phyloP scores from a whole-genome alignment of 2,888 invertebrate genomes.

The Nomada ruficornis region DNA sequence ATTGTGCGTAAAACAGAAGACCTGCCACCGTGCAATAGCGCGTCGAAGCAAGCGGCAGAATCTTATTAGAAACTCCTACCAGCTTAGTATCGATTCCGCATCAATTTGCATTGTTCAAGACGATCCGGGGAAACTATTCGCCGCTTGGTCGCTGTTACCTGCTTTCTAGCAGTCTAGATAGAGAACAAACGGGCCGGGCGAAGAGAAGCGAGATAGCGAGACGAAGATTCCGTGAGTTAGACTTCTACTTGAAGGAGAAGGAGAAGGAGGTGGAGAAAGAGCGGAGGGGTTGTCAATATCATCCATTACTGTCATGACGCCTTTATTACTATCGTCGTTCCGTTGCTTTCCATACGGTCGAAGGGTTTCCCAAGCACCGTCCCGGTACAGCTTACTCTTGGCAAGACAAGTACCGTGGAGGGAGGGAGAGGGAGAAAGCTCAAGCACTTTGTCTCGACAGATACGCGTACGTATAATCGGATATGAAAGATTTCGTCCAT shows the following conservation, averaged over 20 bases:
- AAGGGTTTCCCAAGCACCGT: constrained; percentile 38
- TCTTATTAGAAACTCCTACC: constrained; percentile 79
- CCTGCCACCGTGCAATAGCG: constrained; percentile 44
- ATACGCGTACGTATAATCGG: constrained; percentile 52
- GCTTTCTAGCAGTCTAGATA: constrained; percentile 31
- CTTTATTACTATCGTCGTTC: constrained; percentile 65
- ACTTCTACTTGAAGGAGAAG: not conserved
- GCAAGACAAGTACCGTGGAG: constrained; percentile 38
- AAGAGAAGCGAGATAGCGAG: not conserved
- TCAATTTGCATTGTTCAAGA: constrained; percentile 77
- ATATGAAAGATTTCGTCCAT: constrained; percentile 53
- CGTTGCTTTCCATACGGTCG: constrained; percentile 52
- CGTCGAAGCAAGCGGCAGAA: constrained; percentile 64
- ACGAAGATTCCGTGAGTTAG: constrained; percentile 30
- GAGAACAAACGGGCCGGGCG: constrained; percentile 2
- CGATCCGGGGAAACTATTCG: constrained; percentile 70
- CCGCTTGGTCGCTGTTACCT: constrained; percentile 61
- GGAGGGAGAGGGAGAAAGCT: not conserved
- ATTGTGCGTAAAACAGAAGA: constrained; percentile 2
- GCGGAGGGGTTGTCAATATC: constrained; percentile 68
- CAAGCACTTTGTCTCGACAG: constrained; percentile 40
- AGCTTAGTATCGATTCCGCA: constrained; percentile 79
- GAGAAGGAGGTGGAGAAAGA: not conserved
- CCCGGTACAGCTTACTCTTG: constrained; percentile 32
- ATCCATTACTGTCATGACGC: constrained; percentile 68